Conservation (phyloP, 2,888 invertebrate species). For the Tenthredo scrophulariae region DNA sequence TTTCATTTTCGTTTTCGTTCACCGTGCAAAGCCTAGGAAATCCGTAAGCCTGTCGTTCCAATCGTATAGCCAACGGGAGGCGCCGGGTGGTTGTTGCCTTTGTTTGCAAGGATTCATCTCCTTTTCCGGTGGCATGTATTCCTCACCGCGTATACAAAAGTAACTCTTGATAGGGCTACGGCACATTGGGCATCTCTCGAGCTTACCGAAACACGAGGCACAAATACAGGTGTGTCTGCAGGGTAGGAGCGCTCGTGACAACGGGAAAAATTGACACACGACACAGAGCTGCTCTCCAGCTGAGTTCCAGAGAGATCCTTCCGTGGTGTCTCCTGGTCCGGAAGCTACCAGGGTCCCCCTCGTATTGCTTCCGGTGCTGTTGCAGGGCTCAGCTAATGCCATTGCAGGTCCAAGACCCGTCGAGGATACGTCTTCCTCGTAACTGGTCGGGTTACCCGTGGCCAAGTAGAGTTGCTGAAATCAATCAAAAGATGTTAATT, state of each 20-base stretch:
- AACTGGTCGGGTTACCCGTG: constrained; percentile 83
- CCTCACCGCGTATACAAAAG: constrained; percentile 90
- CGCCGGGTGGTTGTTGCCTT: constrained; percentile 74
- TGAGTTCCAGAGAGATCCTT: constrained; percentile 80
- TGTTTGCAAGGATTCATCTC: constrained; percentile 77
- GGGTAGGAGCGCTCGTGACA: constrained; percentile 90
- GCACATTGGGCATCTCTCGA: constrained; percentile 94
- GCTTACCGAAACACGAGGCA: constrained; percentile 88
- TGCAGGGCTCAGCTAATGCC: constrained; percentile 80
- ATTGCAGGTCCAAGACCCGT: constrained; percentile 75
- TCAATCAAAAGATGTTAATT: background rate
- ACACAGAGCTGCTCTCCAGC: constrained; percentile 86
- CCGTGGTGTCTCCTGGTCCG: constrained; percentile 76
- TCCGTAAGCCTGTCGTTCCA: constrained; percentile 88
- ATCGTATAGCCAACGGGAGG: constrained; percentile 80
- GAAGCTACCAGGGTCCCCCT: constrained; percentile 74
- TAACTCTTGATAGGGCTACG: constrained; percentile 90
- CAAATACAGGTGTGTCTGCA: constrained; percentile 93
- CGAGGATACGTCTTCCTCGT: constrained; percentile 79
- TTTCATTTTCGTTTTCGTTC: constrained; percentile 76
- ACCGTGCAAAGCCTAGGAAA: constrained; percentile 85
- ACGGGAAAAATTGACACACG: constrained; percentile 89
- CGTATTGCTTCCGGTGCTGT: constrained; percentile 68
- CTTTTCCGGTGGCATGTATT: constrained; percentile 82
- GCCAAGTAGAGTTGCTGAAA: constrained; percentile 89